These are phyloP conservation scores for Erethizon dorsatum DNA, from an alignment of 2,797 vertebrate species.

Conservation along the genomic window DNA sequence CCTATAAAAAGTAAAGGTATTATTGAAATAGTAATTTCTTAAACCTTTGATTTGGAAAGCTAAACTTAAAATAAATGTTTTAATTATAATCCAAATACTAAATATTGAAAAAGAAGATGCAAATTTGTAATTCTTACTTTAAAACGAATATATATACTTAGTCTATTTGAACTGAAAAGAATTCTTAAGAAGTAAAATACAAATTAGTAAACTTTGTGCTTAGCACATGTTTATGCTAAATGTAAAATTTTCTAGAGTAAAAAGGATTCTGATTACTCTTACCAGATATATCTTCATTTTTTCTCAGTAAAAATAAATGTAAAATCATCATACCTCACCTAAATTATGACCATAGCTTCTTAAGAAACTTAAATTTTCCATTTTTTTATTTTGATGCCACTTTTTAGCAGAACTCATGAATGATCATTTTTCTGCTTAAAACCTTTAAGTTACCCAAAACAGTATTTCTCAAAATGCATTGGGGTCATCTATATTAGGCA, in stretches of 20 bases:
- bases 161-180: background rate
- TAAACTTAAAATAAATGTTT: background rate
- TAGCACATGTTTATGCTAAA: background rate
- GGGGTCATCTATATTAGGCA: background rate
- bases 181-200: background rate
- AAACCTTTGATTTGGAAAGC: too few relatives aligned
- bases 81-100: background rate
- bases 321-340: background rate
- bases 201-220: background rate
- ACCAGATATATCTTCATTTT: background rate
- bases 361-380: background rate
- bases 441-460: background rate
- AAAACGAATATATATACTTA: background rate
- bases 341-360: background rate
- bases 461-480: background rate
- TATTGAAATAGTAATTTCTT: background rate
- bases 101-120: background rate
- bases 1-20: background rate
- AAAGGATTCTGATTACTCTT: background rate
- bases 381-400: background rate
- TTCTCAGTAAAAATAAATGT: background rate
- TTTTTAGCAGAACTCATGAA: background rate
- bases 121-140: background rate
- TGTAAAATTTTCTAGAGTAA: background rate
- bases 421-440: background rate